These are phyloP conservation scores for Bombylius major DNA, from an alignment of 2,888 invertebrate genomes.

Conservation along the genomic window DNA sequence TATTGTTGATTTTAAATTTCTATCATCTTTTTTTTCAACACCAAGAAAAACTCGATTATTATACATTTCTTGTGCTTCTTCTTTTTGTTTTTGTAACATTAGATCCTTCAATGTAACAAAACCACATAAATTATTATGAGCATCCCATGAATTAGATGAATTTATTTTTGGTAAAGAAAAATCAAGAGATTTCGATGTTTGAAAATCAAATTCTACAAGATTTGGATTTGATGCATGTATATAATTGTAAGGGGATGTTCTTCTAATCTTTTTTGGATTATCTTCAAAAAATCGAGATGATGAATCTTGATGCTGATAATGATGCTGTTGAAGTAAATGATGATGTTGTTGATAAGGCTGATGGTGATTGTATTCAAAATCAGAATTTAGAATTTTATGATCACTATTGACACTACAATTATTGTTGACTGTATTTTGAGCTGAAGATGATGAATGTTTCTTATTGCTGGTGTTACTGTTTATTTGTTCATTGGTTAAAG, in stretches of 20 bases:
- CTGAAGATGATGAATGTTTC: no score
- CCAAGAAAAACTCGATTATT: constrained; percentile 44
- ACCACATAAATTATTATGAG: constrained; percentile 47
- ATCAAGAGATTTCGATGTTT: constrained; percentile 30
- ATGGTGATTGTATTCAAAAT: constrained; percentile 2
- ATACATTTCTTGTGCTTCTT: constrained; percentile 50
- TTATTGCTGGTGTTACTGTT: not conserved
- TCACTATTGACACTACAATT: no score
- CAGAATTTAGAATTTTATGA: not conserved
- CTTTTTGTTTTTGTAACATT: constrained; percentile 63
- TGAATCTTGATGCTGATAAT: not conserved
- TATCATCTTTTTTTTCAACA: constrained; percentile 35
- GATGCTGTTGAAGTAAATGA: constrained; percentile 7
- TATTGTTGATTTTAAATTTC: constrained; percentile 15
- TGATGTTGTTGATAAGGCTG: constrained; percentile 11
- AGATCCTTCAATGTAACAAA: constrained; percentile 67
- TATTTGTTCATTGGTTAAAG: not conserved
- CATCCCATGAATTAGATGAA: constrained; percentile 33
- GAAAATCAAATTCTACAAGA: constrained; percentile 47
- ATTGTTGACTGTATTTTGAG: no score
- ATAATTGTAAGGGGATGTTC: constrained; percentile 44
- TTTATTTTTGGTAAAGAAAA: constrained; percentile 35
- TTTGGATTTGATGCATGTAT: constrained; percentile 62
- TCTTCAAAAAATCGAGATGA: constrained; percentile 5
- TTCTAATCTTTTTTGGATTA: constrained; percentile 30